These are phyloP conservation scores for Enteromius paludinosus DNA, from an alignment of 2,797 vertebrate genomes.

Conservation along the genomic window DNA sequence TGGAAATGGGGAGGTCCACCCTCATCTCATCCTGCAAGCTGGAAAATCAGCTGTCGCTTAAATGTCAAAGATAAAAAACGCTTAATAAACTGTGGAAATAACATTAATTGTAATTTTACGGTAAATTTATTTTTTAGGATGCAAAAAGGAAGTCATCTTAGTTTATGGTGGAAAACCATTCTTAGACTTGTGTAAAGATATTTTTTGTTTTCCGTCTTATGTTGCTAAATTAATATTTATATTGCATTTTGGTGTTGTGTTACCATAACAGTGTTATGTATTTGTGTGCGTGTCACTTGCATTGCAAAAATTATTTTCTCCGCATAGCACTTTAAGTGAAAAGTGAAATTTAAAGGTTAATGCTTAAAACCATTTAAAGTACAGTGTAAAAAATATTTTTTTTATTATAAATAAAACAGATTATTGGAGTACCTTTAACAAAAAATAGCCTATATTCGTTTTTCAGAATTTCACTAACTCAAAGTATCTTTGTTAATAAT, in stretches of 20 bases:
- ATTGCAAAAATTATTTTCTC: not conserved
- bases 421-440: not conserved
- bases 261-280: not conserved
- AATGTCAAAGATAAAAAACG: slow-evolving; percentile 10
- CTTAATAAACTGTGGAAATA: not conserved
- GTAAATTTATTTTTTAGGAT: not conserved
- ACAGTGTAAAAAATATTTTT: not conserved
- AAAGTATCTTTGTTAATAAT: too few species aligned
- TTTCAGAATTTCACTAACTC: not conserved
- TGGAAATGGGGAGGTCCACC: not conserved
- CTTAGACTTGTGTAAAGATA: not conserved
- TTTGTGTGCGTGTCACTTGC: not conserved
- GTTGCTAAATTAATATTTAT: not conserved
- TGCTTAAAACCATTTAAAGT: too few species aligned
- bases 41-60: not conserved
- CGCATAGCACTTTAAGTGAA: not conserved
- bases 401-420: not conserved
- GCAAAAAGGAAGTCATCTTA: not conserved
- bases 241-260: not conserved
- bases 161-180: not conserved
- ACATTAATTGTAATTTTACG: not conserved
- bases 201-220: not conserved
- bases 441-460: not conserved
- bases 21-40: not conserved
- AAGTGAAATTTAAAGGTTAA: not conserved